Conservation (phyloP, 2,888 invertebrate species). For the Didymodactylos carnosus region DNA sequence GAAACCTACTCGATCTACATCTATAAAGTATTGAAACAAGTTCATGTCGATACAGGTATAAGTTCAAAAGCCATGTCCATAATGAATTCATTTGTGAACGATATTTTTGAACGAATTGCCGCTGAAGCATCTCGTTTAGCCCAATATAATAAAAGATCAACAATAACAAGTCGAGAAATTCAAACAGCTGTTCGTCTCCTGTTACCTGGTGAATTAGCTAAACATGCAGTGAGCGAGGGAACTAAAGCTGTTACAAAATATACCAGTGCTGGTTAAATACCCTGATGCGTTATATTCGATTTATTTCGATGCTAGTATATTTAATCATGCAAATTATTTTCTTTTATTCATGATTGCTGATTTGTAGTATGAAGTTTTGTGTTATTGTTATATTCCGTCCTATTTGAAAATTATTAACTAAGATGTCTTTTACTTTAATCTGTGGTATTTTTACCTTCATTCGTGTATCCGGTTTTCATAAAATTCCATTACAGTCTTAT, state of each 20-base stretch:
- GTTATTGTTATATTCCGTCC: too few species aligned
- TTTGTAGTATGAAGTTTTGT: too few species aligned
- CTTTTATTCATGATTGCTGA: too few species aligned
- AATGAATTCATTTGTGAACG: slow-evolving; percentile 22
- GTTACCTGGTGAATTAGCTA: slow-evolving; percentile 18
- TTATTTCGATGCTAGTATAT: too few species aligned
- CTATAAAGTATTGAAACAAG: slow-evolving; percentile 14
- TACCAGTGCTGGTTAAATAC: too few species aligned
- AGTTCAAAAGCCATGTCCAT: slow-evolving; percentile 21
- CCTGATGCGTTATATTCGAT: too few species aligned
- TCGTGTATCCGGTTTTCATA: too few species aligned
- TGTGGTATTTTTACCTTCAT: too few species aligned
- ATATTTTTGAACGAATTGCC: slow-evolving; percentile 23
- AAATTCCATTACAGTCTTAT: too few species aligned
- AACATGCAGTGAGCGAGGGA: slow-evolving; percentile 17
- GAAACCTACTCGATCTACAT: slow-evolving; percentile 14
- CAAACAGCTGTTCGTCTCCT: slow-evolving; percentile 18
- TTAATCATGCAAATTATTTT: too few species aligned
- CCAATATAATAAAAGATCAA: slow-evolving; percentile 21
- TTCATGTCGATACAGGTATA: slow-evolving; percentile 18
- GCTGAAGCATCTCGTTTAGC: slow-evolving; percentile 23
- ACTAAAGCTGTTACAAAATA: slow-evolving; percentile 18
- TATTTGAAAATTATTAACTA: too few species aligned
- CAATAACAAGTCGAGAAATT: slow-evolving; percentile 17
- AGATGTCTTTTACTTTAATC: too few species aligned